Evolutionary conservation across 2,888 invertebrate genomes (phyloP).

Genomic region (Buathra laborator): DNA sequence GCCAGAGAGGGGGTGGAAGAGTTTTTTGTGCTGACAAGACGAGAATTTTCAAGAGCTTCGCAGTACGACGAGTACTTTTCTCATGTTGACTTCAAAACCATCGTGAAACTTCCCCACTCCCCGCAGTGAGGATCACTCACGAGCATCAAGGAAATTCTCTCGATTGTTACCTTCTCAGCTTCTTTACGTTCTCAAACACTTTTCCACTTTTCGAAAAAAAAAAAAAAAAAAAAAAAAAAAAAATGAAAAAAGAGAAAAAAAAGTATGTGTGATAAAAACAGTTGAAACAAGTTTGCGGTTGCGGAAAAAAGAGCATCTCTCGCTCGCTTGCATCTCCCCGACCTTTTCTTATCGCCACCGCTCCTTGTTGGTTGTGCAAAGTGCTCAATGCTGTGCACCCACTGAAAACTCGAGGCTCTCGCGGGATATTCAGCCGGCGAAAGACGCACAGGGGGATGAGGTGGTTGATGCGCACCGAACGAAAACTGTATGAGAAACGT

Average conservation of each 20-base stretch:
- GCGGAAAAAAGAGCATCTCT: conserved; percentile 7
- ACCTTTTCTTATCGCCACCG: conserved; percentile 33
- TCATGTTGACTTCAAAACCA: conserved; percentile 41
- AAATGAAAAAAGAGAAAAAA: background rate
- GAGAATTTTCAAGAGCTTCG: conserved; percentile 23
- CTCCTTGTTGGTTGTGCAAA: conserved; percentile 52
- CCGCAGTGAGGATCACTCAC: background rate
- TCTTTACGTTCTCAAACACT: conserved; percentile 20
- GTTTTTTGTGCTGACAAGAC: conserved; percentile 33
- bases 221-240: conserved; percentile 10
- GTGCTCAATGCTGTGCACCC: conserved; percentile 57
- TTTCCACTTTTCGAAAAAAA: conserved; percentile 33
- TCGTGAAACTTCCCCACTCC: conserved; percentile 9
- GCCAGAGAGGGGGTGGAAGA: conserved; percentile 9
- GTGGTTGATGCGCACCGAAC: background rate
- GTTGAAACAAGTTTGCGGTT: conserved; percentile 48
- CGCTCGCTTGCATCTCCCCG: conserved; percentile 14
- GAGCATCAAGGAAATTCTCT: conserved; percentile 6
- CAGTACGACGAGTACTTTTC: conserved; percentile 27
- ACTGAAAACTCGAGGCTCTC: conserved; percentile 13
- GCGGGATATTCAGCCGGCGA: conserved; percentile 24
- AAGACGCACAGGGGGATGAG: conserved; percentile 22
- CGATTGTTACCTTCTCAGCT: background rate
- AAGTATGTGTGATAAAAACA: conserved; percentile 48
- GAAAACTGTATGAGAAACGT: conserved; percentile 37